phyloP scores from a whole-genome alignment of 2,888 invertebrate genomes.

The Plusia festucae region DNA sequence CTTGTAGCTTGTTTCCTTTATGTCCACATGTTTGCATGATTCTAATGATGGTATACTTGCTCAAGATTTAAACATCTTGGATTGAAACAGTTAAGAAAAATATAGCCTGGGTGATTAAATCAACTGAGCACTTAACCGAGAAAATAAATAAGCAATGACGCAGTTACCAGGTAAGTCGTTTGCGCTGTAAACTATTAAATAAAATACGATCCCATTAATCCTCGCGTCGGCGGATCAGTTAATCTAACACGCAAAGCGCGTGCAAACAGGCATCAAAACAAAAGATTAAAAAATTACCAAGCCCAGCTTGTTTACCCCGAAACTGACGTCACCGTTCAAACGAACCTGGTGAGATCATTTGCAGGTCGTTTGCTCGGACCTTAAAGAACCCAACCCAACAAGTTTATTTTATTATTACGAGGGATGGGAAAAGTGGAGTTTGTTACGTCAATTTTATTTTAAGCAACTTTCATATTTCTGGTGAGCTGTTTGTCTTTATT shows the following conservation, averaged over 20 bases:
- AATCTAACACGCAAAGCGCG: slow-evolving; percentile 54
- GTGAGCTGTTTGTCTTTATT: background rate
- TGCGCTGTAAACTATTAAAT: slow-evolving; percentile 43
- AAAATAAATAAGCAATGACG: slow-evolving; percentile 47
- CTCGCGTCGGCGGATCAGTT: slow-evolving; percentile 43
- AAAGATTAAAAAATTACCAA: slow-evolving; percentile 68
- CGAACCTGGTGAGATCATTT: slow-evolving; percentile 74
- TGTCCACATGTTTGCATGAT: background rate
- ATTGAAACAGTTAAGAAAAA: background rate
- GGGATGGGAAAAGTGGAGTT: background rate
- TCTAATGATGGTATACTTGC: background rate
- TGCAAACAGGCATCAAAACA: slow-evolving; percentile 62
- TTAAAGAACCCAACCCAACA: slow-evolving; percentile 63
- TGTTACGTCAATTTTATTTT: background rate
- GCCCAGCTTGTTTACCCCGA: slow-evolving; percentile 67
- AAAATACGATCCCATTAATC: slow-evolving; percentile 58
- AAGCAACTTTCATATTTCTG: background rate
- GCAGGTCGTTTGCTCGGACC: slow-evolving; percentile 64
- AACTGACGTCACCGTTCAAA: slow-evolving; percentile 71
- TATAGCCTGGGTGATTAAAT: background rate
- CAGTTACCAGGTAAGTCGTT: slow-evolving; percentile 42
- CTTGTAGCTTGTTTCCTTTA: background rate
- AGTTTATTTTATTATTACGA: slow-evolving; percentile 8
- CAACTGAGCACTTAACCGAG: slow-evolving; percentile 24
- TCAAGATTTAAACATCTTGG: background rate